Percentiles rank a stretch among this genome's conserved stretches.
Evolutionary conservation across 1,140 invertebrate species (phyloP).

Genomic region (Heliothis virescens): DNA sequence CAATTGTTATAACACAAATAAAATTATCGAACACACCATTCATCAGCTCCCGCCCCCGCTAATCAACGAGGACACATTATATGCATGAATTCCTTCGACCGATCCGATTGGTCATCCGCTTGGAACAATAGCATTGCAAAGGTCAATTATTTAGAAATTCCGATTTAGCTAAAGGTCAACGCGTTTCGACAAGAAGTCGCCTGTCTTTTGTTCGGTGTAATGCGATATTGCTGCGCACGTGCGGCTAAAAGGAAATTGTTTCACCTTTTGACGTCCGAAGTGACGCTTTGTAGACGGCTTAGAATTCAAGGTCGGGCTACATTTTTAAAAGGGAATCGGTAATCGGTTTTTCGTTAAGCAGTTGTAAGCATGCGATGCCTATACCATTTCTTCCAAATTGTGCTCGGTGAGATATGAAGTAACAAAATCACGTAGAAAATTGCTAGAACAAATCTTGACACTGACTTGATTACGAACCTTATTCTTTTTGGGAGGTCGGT

Average conservation of each 20-base stretch:
- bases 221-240: conserved; percentile 10
- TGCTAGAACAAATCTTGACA: too few species aligned
- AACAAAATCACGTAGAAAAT: too few species aligned
- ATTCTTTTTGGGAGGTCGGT: too few species aligned
- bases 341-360: too few species aligned
- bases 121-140: neutral
- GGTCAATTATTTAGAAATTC: conserved; percentile 5
- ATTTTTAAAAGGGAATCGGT: neutral
- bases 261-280: conserved; percentile 30
- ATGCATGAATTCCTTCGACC: conserved; percentile 5
- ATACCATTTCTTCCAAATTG: too few species aligned
- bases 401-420: too few species aligned
- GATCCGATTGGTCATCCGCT: neutral
- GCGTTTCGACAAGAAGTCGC: conserved; percentile 14
- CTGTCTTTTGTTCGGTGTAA: conserved; percentile 5
- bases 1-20: too few species aligned
- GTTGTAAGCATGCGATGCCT: neutral
- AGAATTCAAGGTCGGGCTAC: conserved; percentile 6
- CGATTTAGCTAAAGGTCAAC: neutral
- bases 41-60: too few species aligned
- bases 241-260: conserved; percentile 29
- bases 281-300: neutral
- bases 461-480: too few species aligned
- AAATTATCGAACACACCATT: too few species aligned
- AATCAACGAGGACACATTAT: neutral